Base-by-base conservation (phyloP, 2,888 invertebrate species). In the Napeogenes sylphis region DNA sequence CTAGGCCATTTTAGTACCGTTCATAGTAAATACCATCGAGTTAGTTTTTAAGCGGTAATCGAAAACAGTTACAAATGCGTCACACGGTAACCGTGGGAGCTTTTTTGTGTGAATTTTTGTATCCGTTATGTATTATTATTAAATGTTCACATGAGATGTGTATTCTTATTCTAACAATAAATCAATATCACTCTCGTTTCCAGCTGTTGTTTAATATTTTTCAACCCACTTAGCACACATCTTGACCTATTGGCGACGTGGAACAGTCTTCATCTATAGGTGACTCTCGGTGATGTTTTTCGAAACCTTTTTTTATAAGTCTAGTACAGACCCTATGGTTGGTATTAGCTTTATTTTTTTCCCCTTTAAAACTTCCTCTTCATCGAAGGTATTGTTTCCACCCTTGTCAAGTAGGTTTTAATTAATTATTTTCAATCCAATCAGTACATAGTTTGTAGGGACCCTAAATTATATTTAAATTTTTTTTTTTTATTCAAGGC, bases 21-120 rank as follows among this genome's bases (percentile, higher is more conserved):
- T 51, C 30, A 30, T 30, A 51, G 21, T 51, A 12, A 51, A 51
- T 51, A 51, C 10, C 30, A 51, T 51, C 3, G 30, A 51, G n/a
- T 51, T 30, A 10, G 30, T 51, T 51, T 30, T 51, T 45, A 13
- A 14, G 33, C 10, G 8, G 35, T 60, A 60, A 60, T 45, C 54
- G 55, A 45, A 30, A 55, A 63, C 63, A 67, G 61, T 62, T 65
- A 61, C 60, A 58, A 62, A 60, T 60, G 63, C 56, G 57, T 62
- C 58, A 63, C 56, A 61, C 58, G 30, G 53, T 62, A 33, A 61
- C 62, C 67, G 68, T 68, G 68, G 59, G 68, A 70, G 57, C 13
- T 45, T 54, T 54, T 45, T 64, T 8, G 38, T 38, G 51, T 55
- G 45, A 57, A 59, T 62, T 46, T 58, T 57, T 38, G 46, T 45